These are phyloP conservation scores for Micrastur ruficollis DNA, from an alignment of 2,797 vertebrate species.

Conservation along the genomic window DNA sequence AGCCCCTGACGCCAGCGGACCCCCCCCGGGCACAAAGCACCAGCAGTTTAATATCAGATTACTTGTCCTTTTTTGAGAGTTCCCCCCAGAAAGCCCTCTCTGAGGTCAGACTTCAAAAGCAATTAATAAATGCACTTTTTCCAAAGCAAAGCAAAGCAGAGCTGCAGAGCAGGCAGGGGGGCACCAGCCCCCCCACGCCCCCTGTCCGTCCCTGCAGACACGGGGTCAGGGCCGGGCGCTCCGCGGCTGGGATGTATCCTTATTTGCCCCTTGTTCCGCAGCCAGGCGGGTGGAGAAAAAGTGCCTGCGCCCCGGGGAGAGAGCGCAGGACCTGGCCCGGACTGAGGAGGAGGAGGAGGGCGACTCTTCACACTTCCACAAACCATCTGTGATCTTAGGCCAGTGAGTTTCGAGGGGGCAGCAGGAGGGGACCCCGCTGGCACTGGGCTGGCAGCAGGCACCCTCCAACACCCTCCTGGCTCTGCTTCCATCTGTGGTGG, in stretches of 20 bases:
- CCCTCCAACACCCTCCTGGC: background rate
- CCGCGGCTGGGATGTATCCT: background rate
- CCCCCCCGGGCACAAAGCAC: background rate
- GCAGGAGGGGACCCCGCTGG: background rate
- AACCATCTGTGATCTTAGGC: background rate
- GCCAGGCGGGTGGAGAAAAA: background rate
- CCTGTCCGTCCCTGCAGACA: background rate
- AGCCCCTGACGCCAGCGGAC: background rate
- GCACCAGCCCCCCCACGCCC: fast-evolving
- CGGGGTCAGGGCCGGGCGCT: background rate
- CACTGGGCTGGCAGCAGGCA: background rate
- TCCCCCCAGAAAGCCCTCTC: background rate
- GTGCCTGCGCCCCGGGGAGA: background rate
- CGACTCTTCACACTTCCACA: background rate
- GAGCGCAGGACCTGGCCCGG: background rate
- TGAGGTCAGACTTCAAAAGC: background rate
- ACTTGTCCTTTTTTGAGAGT: background rate
- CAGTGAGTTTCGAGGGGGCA: background rate
- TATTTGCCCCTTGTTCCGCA: background rate
- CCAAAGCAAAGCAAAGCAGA: background rate
- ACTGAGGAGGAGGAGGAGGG: background rate
- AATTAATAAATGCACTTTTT: background rate
- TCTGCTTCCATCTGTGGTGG: background rate
- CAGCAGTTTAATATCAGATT: background rate
- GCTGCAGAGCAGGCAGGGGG: background rate